These are phyloP conservation scores for Helicolenus hilgendorfi DNA, from an alignment of 2,797 vertebrate genomes.

Conservation along the genomic window DNA sequence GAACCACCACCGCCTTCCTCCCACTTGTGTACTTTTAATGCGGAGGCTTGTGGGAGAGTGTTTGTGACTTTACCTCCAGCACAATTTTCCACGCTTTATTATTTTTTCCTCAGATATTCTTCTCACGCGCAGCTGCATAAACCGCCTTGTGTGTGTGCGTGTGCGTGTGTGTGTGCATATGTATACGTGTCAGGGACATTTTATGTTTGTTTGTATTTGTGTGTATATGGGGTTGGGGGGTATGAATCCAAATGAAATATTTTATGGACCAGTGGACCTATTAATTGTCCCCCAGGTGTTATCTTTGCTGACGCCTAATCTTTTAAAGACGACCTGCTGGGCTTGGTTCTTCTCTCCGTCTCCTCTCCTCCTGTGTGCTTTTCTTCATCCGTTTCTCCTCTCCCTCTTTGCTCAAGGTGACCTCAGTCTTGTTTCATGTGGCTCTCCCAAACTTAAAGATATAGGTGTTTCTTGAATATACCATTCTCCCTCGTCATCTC, in stretches of 20 bases:
- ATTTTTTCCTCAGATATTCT: slow-evolving; percentile 69
- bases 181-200: slow-evolving; percentile 60
- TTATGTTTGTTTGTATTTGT: slow-evolving; percentile 74
- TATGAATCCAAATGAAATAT: slow-evolving; percentile 95
- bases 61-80: slow-evolving; percentile 49
- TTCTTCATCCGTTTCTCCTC: slow-evolving; percentile 68
- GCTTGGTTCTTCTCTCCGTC: slow-evolving; percentile 78
- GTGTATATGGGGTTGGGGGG: slow-evolving; percentile 64
- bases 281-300: slow-evolving; percentile 95
- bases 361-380: slow-evolving; percentile 70
- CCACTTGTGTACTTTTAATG: slow-evolving; percentile 43
- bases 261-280: slow-evolving; percentile 95
- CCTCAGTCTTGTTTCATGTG: slow-evolving; percentile 39
- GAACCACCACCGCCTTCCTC: slow-evolving; percentile 35
- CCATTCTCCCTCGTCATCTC: neutral
- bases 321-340: slow-evolving; percentile 91
- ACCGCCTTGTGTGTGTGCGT: slow-evolving; percentile 53
- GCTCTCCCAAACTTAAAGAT: slow-evolving; percentile 25
- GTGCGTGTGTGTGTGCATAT: slow-evolving; percentile 21
- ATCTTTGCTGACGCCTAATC: slow-evolving; percentile 93
- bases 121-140: slow-evolving; percentile 58
- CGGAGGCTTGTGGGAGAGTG: slow-evolving; percentile 46
- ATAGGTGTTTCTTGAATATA: slow-evolving; percentile 16
- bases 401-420: slow-evolving; percentile 71
- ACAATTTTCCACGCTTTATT: slow-evolving; percentile 58